Base-by-base conservation (phyloP, 2,888 invertebrate genomes). In the Auanema sp. region DNA sequence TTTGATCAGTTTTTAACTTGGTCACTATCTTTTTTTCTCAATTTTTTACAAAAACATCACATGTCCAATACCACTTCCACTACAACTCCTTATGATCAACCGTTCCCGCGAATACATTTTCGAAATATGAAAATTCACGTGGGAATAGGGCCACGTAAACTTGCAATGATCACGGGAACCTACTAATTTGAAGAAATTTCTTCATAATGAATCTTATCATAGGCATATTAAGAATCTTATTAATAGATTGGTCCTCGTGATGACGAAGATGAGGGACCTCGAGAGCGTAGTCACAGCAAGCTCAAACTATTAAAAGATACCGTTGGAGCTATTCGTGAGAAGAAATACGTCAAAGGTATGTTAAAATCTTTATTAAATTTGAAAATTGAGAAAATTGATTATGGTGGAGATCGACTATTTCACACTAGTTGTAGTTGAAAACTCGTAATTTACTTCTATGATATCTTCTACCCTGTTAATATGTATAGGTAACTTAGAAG, bases 281-380 rank as follows among this genome's bases (percentile, higher is more conserved):
- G 76, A 25, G 59, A 70, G n/a, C 53, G 76, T 1, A 70, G 68
- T 24, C 63, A 67, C 47, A 72, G 72, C 60, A 79, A 79, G 58
- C 62, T 78, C 53, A 71, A 77, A 51, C 64, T 80, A 24, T 23
- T 78, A 43, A 78, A 78, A 60, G 83, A 83, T 64, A 80, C 81
- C 0, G 76, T 83, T 14, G 83, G 74, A 8, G 83, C 81, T 0
- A 76, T 83, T 59, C 74, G 83, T 6, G 77, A 78, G 64, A 83
- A 83, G 72, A 81, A 81, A 72, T 82, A 83, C 64, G 72, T 83
- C 21, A 83, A 80, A 71, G 77, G 81, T 79, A 50, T 44, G 71
- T 65, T 12, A 8, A 47, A 47, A 47, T 5, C 11, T 47, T 47
- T 47, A 18, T 47, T 47, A 18, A 18, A 47, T 47, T 47, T 8